Evolutionary conservation across 2,888 invertebrate species (phyloP).

Genomic region (Tolmerus cingulatus): DNA sequence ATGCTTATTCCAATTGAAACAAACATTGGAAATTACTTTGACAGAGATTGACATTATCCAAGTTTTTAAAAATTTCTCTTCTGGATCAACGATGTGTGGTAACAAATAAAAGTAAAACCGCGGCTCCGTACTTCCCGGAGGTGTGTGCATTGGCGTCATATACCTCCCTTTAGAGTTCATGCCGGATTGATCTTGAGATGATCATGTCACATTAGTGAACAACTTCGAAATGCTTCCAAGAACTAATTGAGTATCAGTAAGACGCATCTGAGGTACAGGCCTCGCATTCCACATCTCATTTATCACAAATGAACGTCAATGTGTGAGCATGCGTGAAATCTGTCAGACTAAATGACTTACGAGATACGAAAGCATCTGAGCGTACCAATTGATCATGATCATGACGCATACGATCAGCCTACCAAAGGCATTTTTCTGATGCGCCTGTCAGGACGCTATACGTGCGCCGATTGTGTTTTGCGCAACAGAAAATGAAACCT

Average conservation of each 20-base stretch:
- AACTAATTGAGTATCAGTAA: conserved; percentile 41
- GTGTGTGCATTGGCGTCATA: background rate
- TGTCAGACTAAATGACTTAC: conserved; percentile 47
- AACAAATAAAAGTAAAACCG: background rate
- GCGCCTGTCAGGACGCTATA: conserved; percentile 26
- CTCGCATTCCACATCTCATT: conserved; percentile 37
- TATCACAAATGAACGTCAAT: conserved; percentile 42
- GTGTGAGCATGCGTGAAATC: conserved; percentile 46
- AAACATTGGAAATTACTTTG: background rate
- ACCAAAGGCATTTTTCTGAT: background rate
- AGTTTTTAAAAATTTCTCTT: background rate
- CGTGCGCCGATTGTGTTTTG: conserved; percentile 5
- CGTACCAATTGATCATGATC: conserved; percentile 33
- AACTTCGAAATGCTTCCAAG: conserved; percentile 39
- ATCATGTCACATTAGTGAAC: conserved; percentile 45
- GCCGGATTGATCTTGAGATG: conserved; percentile 40
- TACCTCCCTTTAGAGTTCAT: background rate
- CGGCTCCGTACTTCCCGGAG: background rate
- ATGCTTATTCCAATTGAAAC: background rate
- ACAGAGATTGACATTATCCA: background rate
- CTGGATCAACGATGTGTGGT: background rate
- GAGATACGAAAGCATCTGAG: conserved; percentile 33
- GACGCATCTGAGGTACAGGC: conserved; percentile 16
- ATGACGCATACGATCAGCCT: conserved; percentile 31
- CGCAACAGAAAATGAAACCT: conserved; percentile 6